Percentiles rank a stretch among this genome's conserved stretches.
These are phyloP conservation scores for Morinoia aosen DNA, from an alignment of 2,888 invertebrate species.

Conservation along the genomic window DNA sequence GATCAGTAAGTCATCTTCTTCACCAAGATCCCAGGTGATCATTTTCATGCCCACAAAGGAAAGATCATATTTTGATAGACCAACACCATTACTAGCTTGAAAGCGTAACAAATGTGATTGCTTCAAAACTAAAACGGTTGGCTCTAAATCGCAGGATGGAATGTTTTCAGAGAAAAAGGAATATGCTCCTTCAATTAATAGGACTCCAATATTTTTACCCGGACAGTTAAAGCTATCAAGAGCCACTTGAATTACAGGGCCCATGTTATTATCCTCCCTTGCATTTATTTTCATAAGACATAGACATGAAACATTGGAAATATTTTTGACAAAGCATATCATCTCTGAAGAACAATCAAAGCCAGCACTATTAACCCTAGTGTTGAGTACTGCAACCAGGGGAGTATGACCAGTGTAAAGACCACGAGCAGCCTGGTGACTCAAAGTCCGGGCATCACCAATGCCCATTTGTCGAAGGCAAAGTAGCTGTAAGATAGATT, in stretches of 20 bases:
- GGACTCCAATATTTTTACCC: background rate
- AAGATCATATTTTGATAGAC: background rate
- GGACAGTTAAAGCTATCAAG: background rate
- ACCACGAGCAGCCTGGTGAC: background rate
- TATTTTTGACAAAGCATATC: background rate
- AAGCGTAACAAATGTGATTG: background rate
- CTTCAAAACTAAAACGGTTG: background rate
- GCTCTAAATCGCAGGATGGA: background rate
- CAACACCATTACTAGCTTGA: background rate
- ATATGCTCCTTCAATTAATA: background rate
- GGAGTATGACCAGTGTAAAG: background rate
- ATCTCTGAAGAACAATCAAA: background rate
- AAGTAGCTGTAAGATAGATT: background rate
- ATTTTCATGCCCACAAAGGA: background rate
- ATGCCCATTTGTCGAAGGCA: slow-evolving; percentile 10
- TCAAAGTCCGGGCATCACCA: background rate
- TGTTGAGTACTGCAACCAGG: background rate
- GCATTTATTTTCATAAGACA: background rate
- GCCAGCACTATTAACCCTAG: background rate
- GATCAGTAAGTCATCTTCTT: slow-evolving; percentile 22
- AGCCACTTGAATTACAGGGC: background rate
- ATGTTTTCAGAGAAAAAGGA: slow-evolving; percentile 7
- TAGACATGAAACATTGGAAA: background rate
- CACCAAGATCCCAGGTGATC: background rate
- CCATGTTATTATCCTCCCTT: background rate